phyloP scores from a whole-genome alignment of 2,113 vertebrate genomes.

The Miniopterus natalensis region DNA sequence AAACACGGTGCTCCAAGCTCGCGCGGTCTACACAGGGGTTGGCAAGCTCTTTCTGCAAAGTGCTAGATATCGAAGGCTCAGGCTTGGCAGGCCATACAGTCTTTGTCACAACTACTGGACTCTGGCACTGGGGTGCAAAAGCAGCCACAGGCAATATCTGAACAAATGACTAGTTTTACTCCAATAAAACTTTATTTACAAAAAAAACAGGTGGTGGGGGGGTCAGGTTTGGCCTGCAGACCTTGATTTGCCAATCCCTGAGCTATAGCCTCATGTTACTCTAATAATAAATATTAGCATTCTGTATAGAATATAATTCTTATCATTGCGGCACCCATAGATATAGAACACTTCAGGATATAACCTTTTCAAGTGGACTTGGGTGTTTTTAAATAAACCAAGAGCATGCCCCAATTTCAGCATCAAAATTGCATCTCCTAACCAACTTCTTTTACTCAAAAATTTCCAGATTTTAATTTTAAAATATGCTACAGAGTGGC shows the following conservation, averaged over 20 bases:
- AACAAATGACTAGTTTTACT: not conserved
- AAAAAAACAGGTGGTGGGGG: not conserved
- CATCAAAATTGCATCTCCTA: not conserved
- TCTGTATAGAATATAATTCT: not conserved
- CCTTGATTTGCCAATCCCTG: not conserved
- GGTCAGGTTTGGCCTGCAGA: not conserved
- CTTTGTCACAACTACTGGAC: not conserved
- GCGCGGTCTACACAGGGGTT: not conserved
- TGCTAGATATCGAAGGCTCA: not conserved
- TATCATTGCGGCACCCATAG: not conserved
- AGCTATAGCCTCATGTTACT: not conserved
- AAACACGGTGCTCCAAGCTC: not conserved
- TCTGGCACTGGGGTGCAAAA: not conserved
- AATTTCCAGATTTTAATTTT: not conserved
- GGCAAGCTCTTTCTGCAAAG: not conserved
- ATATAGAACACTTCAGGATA: not conserved
- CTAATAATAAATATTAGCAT: not conserved
- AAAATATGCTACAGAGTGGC: not conserved
- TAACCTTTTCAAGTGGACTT: not conserved
- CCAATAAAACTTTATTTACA: constrained; percentile 52
- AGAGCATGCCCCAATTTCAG: not conserved
- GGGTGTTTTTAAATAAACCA: not conserved
- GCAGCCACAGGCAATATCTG: too few relatives aligned
- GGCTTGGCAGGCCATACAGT: not conserved
- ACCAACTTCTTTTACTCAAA: not conserved